These are phyloP conservation scores for Probaryconus sp. DNA, from an alignment of 1,140 invertebrate species.

Conservation along the genomic window DNA sequence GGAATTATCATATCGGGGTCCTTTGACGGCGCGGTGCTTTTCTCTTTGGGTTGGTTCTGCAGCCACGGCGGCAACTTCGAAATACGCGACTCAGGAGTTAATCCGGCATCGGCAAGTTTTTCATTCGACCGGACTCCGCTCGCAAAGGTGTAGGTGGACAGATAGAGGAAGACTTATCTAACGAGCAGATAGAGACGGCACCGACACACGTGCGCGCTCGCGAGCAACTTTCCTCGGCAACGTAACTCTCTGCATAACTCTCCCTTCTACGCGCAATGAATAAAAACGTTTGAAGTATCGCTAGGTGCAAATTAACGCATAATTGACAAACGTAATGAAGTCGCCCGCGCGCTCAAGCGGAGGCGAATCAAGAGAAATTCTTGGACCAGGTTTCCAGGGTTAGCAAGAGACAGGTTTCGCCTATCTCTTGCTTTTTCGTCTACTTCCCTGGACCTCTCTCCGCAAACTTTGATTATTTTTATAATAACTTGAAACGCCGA, in stretches of 20 bases:
- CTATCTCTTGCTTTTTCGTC: slow-evolving; percentile 49
- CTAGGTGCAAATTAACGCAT: slow-evolving; percentile 78
- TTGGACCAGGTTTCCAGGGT: slow-evolving; percentile 26
- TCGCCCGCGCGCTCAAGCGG: slow-evolving; percentile 44
- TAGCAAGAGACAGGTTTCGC: too few species aligned
- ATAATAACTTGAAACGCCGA: slow-evolving; percentile 71
- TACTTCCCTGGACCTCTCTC: slow-evolving; percentile 37
- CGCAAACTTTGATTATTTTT: slow-evolving; percentile 78
- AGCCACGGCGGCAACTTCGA: slow-evolving; percentile 58
- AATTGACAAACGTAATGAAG: slow-evolving; percentile 79
- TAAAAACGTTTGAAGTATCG: slow-evolving; percentile 79
- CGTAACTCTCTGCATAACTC: slow-evolving; percentile 64
- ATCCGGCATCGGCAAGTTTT: slow-evolving; percentile 54
- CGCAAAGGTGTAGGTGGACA: slow-evolving; percentile 50
- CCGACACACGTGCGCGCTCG: slow-evolving; percentile 26
- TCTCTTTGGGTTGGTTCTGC: slow-evolving; percentile 33
- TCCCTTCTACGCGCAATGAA: slow-evolving; percentile 76
- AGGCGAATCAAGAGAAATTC: slow-evolving; percentile 43
- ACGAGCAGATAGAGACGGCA: slow-evolving; percentile 37
- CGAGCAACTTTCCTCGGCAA: slow-evolving; percentile 55
- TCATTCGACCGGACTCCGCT: slow-evolving; percentile 40
- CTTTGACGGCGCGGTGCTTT: slow-evolving; percentile 70
- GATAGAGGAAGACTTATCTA: slow-evolving; percentile 48
- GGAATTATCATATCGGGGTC: slow-evolving; percentile 75
- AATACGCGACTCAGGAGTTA: slow-evolving; percentile 60